A percentile compares a stretch with the other conserved stretches of the same genome.
Conservation (phyloP, 2,797 vertebrate genomes). For the Halcyon chelicuti region DNA sequence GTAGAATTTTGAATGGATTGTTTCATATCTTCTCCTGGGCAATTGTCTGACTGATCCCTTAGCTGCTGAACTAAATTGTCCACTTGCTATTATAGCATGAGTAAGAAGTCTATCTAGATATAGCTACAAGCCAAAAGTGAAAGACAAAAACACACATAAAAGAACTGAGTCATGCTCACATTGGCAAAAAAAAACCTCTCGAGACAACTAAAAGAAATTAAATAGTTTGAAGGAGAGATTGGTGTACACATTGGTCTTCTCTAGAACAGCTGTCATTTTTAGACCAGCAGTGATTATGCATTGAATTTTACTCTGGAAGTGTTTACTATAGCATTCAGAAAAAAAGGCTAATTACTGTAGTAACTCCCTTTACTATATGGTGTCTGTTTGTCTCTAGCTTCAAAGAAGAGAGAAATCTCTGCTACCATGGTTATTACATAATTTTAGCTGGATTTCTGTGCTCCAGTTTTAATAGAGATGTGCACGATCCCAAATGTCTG, state of each 20-base stretch:
- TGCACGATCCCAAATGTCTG: background rate
- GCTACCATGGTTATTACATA: background rate
- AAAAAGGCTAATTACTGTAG: constrained; percentile 55
- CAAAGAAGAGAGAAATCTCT: constrained; percentile 22
- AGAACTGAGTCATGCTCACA: constrained; percentile 15
- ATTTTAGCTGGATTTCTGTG: constrained; percentile 25
- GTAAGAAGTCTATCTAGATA: background rate
- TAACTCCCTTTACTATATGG: constrained; percentile 17
- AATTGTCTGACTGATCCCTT: background rate
- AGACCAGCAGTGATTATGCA: constrained; percentile 48
- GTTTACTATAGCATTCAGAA: constrained; percentile 55
- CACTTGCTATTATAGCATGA: background rate
- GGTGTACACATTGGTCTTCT: constrained; percentile 25
- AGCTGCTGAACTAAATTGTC: background rate
- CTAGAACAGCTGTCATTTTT: constrained; percentile 57
- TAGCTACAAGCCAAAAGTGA: background rate
- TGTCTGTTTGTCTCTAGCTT: constrained; percentile 30
- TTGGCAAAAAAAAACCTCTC: background rate
- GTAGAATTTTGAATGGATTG: background rate
- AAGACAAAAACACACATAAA: constrained; percentile 1
- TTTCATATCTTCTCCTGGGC: background rate
- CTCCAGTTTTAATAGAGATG: constrained; percentile 10
- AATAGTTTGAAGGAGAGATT: constrained; percentile 18
- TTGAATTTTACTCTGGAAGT: constrained; percentile 54
- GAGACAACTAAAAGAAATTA: background rate